Evolutionary conservation across 2,113 vertebrate genomes (phyloP).

Genomic region (Mola mola): DNA sequence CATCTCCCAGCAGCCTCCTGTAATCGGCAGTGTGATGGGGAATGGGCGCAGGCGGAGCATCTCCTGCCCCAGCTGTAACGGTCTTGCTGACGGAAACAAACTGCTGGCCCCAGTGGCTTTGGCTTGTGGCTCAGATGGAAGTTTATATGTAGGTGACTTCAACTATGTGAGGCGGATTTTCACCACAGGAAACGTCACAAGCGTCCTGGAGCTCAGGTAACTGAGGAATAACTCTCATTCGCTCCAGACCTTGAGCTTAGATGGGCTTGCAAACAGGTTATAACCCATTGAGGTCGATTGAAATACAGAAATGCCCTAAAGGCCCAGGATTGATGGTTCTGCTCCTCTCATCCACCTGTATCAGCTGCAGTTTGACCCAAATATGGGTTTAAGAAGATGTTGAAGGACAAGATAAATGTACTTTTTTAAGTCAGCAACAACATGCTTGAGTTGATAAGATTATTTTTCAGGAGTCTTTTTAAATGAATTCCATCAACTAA

Average conservation of each 20-base stretch:
- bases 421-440: constrained; percentile 14
- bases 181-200: constrained; percentile 97
- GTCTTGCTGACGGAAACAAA: constrained; percentile 97
- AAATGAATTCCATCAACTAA: constrained; percentile 48
- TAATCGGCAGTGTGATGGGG: constrained; percentile 97
- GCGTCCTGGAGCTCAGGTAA: constrained; percentile 96
- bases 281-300: constrained; percentile 55
- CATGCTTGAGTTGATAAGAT: constrained; percentile 3
- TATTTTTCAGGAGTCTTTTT: constrained; percentile 24
- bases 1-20: constrained; percentile 96
- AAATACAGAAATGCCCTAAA: constrained; percentile 60
- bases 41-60: constrained; percentile 95
- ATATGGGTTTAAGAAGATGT: constrained; percentile 12
- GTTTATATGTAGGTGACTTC: constrained; percentile 97
- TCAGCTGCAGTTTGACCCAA: constrained; percentile 57
- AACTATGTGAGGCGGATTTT: constrained; percentile 98
- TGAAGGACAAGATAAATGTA: constrained; percentile 32
- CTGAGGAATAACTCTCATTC: constrained; percentile 25
- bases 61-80: constrained; percentile 98
- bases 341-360: constrained; percentile 53
- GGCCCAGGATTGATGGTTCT: constrained; percentile 59
- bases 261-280: constrained; percentile 53
- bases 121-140: constrained; percentile 93
- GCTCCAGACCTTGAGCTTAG: constrained; percentile 46
- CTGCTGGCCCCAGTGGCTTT: constrained; percentile 95